These are phyloP conservation scores for Drosophila dunni DNA, from an alignment of 1,140 invertebrate genomes.

Conservation along the genomic window DNA sequence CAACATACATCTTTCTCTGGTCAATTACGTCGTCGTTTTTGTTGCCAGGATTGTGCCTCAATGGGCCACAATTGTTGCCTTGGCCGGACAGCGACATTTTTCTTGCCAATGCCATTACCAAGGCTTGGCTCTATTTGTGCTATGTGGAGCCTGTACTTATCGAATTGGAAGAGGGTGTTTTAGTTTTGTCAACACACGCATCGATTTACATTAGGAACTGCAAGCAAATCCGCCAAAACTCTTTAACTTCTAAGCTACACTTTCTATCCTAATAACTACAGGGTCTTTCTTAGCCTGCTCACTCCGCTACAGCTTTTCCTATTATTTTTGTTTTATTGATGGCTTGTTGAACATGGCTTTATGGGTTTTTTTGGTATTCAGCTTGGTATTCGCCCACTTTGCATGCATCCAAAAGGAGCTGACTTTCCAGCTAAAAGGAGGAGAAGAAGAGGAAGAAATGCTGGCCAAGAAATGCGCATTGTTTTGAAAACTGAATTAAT, in stretches of 20 bases:
- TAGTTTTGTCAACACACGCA: no score
- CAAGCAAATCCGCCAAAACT: no score
- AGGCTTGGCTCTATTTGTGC: slow-evolving; percentile 21
- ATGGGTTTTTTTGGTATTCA: slow-evolving; percentile 54
- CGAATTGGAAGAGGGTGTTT: slow-evolving; percentile 12
- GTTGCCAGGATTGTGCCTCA: slow-evolving; percentile 56
- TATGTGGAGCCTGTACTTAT: background rate
- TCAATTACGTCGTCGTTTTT: slow-evolving; percentile 70
- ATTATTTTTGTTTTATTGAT: slow-evolving; percentile 77
- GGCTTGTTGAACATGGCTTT: slow-evolving; percentile 81
- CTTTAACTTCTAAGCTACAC: no score
- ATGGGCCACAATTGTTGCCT: slow-evolving; percentile 58
- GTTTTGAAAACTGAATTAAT: slow-evolving; percentile 64
- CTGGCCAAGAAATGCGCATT: slow-evolving; percentile 42
- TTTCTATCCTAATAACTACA: no score
- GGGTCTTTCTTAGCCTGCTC: no score
- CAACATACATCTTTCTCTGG: slow-evolving; percentile 69
- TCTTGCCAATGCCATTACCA: slow-evolving; percentile 63
- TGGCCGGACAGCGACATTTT: slow-evolving; percentile 73
- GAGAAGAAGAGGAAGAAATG: no score
- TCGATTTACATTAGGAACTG: no score
- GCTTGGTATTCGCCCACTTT: slow-evolving; percentile 62
- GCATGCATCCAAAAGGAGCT: slow-evolving; percentile 52
- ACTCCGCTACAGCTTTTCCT: no score
- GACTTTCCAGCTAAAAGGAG: slow-evolving; percentile 56